Evolutionary conservation across 2,113 vertebrate genomes (phyloP), one percentile per base, ranked within the genome.

Genomic region (Gobiocypris rarus): DNA sequence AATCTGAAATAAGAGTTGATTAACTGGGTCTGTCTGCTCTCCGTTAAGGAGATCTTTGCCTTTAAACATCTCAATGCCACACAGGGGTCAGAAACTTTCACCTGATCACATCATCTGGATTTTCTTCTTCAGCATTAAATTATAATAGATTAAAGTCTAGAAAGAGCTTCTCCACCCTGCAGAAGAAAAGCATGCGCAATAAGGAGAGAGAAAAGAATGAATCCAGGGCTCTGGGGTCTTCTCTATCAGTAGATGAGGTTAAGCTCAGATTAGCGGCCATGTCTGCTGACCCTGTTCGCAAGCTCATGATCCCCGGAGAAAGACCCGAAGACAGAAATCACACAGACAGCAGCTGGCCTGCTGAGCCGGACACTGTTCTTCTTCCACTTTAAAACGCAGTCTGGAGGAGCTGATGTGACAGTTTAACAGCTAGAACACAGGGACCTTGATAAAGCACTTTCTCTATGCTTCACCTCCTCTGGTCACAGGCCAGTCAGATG

Each of bases 201-300:
- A 52, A 82, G 76, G 71, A 84, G n/a, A 67, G 19, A 83, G 69
- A 78, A 78, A 59, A 9, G 8, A 22, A n/a, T 74, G 78, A 74
- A 91, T 82, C 80, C 17, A 75, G 48, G 71, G 75, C 86, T 67
- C 84, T 82, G 75, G 52, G 73, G 73, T 80, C 48, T 81, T 31
- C 31, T 31, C 82, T 43, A 83, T 24, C 82, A 67, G 81, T 54
- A 61, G 83, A 84, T 70, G 65, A 85, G 78, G 89, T 85, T 92
- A 89, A 92, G 54, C 73, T 10, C 70, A 82, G 90, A 92, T 92
- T 91, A 91, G 81, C 7, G 34, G 58, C 81, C 67, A 78, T 31
- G 75, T 75, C 73, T 61, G 74, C 82, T 86, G 86, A 83, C 86
- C 83, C 74, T 71, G 63, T 14, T 78, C 14, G n/a, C 70, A 76